phyloP scores from a whole-genome alignment of 2,888 invertebrate genomes.

The Chironomus tentans region DNA sequence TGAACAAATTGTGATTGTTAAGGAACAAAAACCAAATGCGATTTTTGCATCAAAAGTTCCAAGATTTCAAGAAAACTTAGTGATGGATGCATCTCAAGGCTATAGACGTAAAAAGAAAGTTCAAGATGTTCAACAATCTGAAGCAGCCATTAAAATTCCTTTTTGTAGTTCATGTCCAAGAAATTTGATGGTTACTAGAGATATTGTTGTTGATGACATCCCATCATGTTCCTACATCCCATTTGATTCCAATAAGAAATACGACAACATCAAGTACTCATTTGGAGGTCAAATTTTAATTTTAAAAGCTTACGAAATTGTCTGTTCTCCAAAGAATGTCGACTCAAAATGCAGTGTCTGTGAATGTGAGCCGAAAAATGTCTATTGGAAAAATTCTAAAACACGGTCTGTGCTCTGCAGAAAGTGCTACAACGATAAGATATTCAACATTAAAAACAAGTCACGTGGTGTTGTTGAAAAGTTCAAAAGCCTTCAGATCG shows the following conservation, averaged over 20 bases:
- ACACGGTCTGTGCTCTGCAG: neutral
- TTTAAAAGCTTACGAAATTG: neutral
- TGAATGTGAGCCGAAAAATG: neutral
- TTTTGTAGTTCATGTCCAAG: too few species aligned
- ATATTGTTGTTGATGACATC: too few species aligned
- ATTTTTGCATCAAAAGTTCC: slow-evolving; percentile 21
- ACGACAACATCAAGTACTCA: neutral
- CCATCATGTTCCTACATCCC: neutral
- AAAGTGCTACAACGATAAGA: neutral
- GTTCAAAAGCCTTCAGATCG: neutral
- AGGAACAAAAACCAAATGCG: neutral
- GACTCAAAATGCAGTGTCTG: neutral
- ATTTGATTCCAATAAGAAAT: too few species aligned
- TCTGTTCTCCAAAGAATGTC: neutral
- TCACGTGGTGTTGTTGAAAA: neutral
- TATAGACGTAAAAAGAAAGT: neutral
- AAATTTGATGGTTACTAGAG: too few species aligned
- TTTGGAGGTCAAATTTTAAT: neutral
- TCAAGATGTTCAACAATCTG: neutral
- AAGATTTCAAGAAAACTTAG: neutral
- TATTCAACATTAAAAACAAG: neutral
- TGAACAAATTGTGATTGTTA: neutral
- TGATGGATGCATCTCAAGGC: neutral
- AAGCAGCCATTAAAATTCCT: too few species aligned
- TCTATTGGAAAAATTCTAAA: slow-evolving; percentile 20